phyloP scores from a whole-genome alignment of 2,113 vertebrate species.

The Tetraodon nigroviridis region DNA sequence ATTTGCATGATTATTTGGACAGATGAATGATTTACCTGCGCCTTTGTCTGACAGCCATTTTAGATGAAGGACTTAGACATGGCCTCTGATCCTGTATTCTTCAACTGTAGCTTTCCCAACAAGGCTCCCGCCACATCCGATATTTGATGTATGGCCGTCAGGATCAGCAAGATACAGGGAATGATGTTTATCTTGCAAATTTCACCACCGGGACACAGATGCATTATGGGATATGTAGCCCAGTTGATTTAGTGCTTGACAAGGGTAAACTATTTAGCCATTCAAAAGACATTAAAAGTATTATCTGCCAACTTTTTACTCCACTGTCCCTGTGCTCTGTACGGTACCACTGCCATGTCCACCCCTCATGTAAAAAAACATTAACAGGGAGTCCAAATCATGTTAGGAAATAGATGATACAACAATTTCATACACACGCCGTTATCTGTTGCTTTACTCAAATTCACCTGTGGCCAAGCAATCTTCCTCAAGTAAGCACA shows the following conservation, averaged over 20 bases:
- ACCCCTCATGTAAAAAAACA: constrained; percentile 45
- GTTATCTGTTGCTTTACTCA: constrained; percentile 60
- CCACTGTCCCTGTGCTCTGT: constrained; percentile 24
- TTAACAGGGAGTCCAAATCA: constrained; percentile 44
- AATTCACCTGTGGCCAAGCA: constrained; percentile 70
- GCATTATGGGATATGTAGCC: constrained; percentile 16
- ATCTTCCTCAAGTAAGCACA: constrained; percentile 69
- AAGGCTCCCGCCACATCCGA: constrained; percentile 18
- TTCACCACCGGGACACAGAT: constrained; percentile 25
- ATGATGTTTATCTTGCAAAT: constrained; percentile 50
- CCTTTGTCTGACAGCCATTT: constrained; percentile 66
- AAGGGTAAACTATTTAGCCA: constrained; percentile 5
- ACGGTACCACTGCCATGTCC: constrained; percentile 27
- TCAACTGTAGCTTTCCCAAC: constrained; percentile 34
- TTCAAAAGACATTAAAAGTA: constrained; percentile 48
- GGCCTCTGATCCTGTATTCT: constrained; percentile 56
- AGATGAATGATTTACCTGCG: constrained; percentile 72
- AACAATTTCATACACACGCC: constrained; percentile 58
- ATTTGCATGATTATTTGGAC: constrained; percentile 75
- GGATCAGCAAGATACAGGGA: constrained; percentile 21
- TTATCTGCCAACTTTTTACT: constrained; percentile 58
- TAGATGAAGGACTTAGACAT: constrained; percentile 57
- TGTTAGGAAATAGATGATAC: constrained; percentile 64
- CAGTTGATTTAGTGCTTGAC: constrained; percentile 8
- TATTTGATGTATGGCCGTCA: constrained; percentile 45